phyloP scores from a whole-genome alignment of 2,888 invertebrate species.

The Cremastinae sp. region DNA sequence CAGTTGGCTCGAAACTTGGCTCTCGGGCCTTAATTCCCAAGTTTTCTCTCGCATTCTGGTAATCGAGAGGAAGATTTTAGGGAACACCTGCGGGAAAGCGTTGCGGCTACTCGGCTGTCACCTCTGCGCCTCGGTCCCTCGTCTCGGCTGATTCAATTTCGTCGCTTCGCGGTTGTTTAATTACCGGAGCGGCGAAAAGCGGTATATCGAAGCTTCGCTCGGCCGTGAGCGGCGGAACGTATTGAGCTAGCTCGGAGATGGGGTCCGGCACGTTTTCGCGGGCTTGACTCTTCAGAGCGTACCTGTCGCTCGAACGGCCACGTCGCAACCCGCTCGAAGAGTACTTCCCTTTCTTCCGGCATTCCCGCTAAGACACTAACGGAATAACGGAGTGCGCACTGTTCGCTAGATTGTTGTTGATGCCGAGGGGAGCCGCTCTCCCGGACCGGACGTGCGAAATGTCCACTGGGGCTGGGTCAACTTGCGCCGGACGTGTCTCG shows the following conservation, averaged over 20 bases:
- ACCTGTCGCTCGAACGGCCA: slow-evolving; percentile 49
- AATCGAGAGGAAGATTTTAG: slow-evolving; percentile 46
- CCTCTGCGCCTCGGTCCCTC: slow-evolving; percentile 79
- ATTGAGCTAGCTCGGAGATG: slow-evolving; percentile 53
- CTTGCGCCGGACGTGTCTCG: slow-evolving; percentile 76
- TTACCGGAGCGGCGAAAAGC: slow-evolving; percentile 72
- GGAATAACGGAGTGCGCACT: slow-evolving; percentile 75
- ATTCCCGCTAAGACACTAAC: slow-evolving; percentile 77
- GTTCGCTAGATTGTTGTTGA: slow-evolving; percentile 80
- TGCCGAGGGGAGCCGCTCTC: slow-evolving; percentile 70
- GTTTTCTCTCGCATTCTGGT: slow-evolving; percentile 27
- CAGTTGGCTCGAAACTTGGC: slow-evolving; percentile 21
- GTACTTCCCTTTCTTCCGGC: slow-evolving; percentile 44
- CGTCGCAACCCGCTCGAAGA: slow-evolving; percentile 41
- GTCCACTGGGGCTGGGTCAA: slow-evolving; percentile 56
- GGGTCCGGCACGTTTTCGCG: slow-evolving; percentile 52
- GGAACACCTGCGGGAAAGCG: slow-evolving; percentile 72
- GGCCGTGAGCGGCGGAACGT: slow-evolving; percentile 50
- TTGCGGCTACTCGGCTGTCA: slow-evolving; percentile 80
- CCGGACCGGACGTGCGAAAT: slow-evolving; percentile 54
- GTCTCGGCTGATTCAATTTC: slow-evolving; percentile 81
- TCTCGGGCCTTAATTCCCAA: slow-evolving; percentile 30
- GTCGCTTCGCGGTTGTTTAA: slow-evolving; percentile 80
- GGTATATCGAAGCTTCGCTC: slow-evolving; percentile 48
- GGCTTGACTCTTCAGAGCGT: slow-evolving; percentile 54